Conservation (phyloP, 2,113 vertebrate genomes). For the Carettochelys insculpta region DNA sequence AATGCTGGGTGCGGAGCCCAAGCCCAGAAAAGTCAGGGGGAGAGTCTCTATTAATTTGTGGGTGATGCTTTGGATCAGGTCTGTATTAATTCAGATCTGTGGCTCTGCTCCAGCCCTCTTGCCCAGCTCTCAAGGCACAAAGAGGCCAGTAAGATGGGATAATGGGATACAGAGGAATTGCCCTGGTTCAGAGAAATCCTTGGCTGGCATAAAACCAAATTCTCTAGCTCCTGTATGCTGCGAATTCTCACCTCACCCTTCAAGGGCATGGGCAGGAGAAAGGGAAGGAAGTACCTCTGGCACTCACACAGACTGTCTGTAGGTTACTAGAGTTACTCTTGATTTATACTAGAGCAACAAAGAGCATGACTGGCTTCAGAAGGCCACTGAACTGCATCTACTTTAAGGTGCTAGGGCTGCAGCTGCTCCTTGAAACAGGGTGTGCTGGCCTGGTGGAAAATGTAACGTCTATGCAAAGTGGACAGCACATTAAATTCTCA, state of each 20-base stretch:
- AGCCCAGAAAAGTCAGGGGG: not conserved
- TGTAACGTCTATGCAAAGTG: too few relatives aligned
- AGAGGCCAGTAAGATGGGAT: not conserved
- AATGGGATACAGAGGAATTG: not conserved
- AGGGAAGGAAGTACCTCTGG: too few relatives aligned
- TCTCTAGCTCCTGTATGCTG: not conserved
- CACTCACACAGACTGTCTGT: too few relatives aligned
- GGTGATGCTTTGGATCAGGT: not conserved
- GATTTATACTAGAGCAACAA: too few relatives aligned
- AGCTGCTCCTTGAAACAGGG: too few relatives aligned
- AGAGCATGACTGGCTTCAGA: too few relatives aligned
- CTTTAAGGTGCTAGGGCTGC: too few relatives aligned
- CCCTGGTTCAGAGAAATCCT: not conserved
- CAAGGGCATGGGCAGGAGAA: too few relatives aligned
- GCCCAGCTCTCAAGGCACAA: not conserved
- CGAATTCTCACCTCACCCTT: too few relatives aligned
- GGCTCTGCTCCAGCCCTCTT: not conserved
- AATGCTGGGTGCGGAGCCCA: not conserved
- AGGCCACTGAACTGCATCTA: too few relatives aligned
- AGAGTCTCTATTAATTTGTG: not conserved
- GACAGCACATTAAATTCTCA: too few relatives aligned
- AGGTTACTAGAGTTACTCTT: not conserved
- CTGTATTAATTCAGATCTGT: not conserved
- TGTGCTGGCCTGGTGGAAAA: too few relatives aligned
- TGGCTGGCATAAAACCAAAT: not conserved